phyloP scores from a whole-genome alignment of 2,113 vertebrate genomes.

The Lamprotornis superbus region DNA sequence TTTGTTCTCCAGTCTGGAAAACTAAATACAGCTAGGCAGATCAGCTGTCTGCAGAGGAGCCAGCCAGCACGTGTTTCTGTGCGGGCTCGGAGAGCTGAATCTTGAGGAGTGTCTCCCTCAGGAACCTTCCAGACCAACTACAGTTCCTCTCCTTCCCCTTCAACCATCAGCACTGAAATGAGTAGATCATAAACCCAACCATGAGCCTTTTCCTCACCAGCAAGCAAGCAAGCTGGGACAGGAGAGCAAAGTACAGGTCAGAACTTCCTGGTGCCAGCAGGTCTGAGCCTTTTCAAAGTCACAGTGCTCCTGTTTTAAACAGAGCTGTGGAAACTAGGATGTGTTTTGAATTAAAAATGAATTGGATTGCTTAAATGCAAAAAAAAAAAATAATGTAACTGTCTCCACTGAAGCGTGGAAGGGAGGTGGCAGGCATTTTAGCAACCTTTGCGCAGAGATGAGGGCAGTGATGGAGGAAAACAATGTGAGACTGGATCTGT shows the following conservation, averaged over 20 bases:
- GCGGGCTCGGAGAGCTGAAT: neutral
- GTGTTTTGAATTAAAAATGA: constrained; percentile 49
- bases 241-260: neutral
- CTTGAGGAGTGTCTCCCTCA: neutral
- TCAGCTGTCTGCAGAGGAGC: neutral
- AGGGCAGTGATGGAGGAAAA: neutral
- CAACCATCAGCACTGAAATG: neutral
- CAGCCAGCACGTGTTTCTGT: rapidly evolving
- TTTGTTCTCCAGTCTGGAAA: neutral
- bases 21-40: neutral
- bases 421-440: neutral
- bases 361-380: neutral
- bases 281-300: constrained; percentile 8
- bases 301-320: neutral
- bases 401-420: neutral
- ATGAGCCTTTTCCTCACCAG: neutral
- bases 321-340: neutral
- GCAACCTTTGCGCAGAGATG: neutral
- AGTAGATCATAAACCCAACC: neutral
- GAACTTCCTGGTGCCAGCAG: neutral
- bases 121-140: neutral
- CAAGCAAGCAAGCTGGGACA: neutral
- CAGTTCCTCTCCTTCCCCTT: neutral
- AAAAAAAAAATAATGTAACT: neutral
- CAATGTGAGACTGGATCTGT: neutral